Percentiles rank a stretch among this genome's conserved stretches.
Evolutionary conservation across 2,797 vertebrate genomes (phyloP).

Genomic region (Crocodylus rhombifer): DNA sequence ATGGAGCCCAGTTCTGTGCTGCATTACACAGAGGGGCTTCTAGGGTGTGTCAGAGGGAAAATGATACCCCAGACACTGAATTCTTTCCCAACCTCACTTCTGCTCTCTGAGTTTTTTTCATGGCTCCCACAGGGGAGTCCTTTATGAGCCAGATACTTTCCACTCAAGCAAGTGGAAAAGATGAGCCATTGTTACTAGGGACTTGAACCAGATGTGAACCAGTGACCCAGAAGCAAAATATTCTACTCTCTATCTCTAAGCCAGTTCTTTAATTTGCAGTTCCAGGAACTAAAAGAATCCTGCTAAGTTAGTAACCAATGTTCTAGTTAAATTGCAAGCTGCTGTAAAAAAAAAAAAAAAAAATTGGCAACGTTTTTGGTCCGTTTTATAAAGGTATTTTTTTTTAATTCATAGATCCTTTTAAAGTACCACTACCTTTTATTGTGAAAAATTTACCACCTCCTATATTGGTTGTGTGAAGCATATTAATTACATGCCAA

Average conservation of each 20-base stretch:
- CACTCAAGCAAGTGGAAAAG: not conserved
- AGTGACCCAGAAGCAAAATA: constrained; percentile 29
- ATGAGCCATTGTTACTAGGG: not conserved
- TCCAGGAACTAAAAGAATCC: constrained; percentile 19
- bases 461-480: not conserved
- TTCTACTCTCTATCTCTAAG: constrained; percentile 15
- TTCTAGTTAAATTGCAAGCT: not conserved
- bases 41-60: not conserved
- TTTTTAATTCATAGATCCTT: not conserved
- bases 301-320: not conserved
- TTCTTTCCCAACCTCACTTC: not conserved
- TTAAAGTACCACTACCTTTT: not conserved
- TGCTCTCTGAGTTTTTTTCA: not conserved
- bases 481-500: constrained; percentile 27
- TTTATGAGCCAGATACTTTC: not conserved
- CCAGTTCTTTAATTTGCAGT: constrained; percentile 10
- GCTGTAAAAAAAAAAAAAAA: not conserved
- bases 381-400: not conserved
- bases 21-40: not conserved
- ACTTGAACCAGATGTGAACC: not conserved
- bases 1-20: not conserved
- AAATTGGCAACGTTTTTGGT: not conserved
- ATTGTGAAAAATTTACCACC: not conserved
- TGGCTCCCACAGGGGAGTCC: not conserved
- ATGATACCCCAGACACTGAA: fast-evolving